phyloP scores from a whole-genome alignment of 1,140 invertebrate species.

The Cepaea nemoralis region DNA sequence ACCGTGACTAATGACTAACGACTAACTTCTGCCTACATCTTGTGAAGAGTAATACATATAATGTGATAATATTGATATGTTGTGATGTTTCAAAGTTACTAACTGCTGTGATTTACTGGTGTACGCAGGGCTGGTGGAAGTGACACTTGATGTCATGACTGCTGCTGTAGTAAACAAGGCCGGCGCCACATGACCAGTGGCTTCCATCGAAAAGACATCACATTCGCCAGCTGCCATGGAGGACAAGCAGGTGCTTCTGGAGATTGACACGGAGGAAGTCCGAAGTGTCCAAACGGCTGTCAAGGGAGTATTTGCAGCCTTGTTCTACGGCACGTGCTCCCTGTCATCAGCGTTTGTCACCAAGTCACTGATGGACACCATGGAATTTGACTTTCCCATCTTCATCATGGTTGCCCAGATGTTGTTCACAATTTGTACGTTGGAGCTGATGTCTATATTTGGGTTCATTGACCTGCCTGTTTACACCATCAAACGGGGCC shows the following conservation, averaged over 20 bases:
- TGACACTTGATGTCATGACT: background rate
- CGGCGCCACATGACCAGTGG: background rate
- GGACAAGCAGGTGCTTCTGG: slow-evolving; percentile 19
- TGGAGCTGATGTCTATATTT: slow-evolving; percentile 61
- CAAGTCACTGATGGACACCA: slow-evolving; percentile 72
- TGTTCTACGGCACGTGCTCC: slow-evolving; percentile 73
- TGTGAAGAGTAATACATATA: too few relatives aligned
- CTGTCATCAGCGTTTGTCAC: slow-evolving; percentile 74
- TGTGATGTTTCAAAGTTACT: too few relatives aligned
- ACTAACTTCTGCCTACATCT: too few relatives aligned
- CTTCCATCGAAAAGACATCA: background rate
- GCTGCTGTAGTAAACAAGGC: background rate
- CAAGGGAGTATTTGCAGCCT: slow-evolving; percentile 65
- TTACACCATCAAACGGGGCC: slow-evolving; percentile 68
- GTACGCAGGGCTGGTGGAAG: background rate
- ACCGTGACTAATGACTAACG: too few relatives aligned
- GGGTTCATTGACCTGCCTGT: slow-evolving; percentile 64
- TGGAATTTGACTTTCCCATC: slow-evolving; percentile 73
- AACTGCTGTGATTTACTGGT: too few relatives aligned
- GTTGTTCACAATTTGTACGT: slow-evolving; percentile 68
- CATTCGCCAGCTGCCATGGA: slow-evolving; percentile 9
- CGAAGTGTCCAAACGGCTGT: slow-evolving; percentile 37
- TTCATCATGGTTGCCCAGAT: slow-evolving; percentile 73
- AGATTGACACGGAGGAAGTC: slow-evolving; percentile 32
- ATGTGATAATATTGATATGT: too few relatives aligned